Evolutionary conservation across 2,797 vertebrate genomes (phyloP).

Genomic region (Amphiprion clarkii): DNA sequence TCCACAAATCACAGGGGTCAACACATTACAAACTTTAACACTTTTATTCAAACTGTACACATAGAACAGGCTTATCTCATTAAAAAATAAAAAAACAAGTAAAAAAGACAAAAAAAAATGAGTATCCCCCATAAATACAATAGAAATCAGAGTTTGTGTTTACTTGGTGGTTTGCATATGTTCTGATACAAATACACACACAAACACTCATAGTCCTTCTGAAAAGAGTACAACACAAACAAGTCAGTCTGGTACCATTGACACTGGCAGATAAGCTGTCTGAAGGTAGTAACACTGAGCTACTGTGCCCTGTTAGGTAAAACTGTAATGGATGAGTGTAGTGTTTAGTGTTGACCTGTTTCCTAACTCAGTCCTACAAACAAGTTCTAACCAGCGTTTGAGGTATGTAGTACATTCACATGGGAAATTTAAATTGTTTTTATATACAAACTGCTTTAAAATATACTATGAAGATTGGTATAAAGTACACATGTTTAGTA

Average conservation of each 20-base stretch:
- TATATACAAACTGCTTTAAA: constrained; percentile 51
- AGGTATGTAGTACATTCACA: constrained; percentile 73
- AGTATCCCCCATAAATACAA: constrained; percentile 82
- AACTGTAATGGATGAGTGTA: constrained; percentile 34
- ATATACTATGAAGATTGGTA: constrained; percentile 35
- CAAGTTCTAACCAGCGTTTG: constrained; percentile 51
- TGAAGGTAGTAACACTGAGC: constrained; percentile 38
- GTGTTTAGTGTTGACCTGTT: constrained; percentile 26
- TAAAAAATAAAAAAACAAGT: constrained; percentile 70
- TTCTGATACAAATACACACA: constrained; percentile 47
- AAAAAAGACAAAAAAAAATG: constrained; percentile 88
- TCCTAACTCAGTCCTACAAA: constrained; percentile 34
- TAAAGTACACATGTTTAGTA: constrained; percentile 40
- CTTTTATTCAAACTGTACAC: constrained; percentile 90
- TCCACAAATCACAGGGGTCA: constrained; percentile 52
- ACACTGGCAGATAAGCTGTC: constrained; percentile 39
- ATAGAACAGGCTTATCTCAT: constrained; percentile 80
- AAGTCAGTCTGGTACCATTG: constrained; percentile 47
- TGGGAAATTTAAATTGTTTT: constrained; percentile 36
- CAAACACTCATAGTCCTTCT: constrained; percentile 67
- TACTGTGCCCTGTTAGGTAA: constrained; percentile 55
- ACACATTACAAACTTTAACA: constrained; percentile 80
- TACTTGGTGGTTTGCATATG: constrained; percentile 75
- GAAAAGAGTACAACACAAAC: constrained; percentile 59
- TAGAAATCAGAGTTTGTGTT: constrained; percentile 62